Evolutionary conservation across 2,888 invertebrate genomes (phyloP).

Genomic region (Dryobotodes eremita): DNA sequence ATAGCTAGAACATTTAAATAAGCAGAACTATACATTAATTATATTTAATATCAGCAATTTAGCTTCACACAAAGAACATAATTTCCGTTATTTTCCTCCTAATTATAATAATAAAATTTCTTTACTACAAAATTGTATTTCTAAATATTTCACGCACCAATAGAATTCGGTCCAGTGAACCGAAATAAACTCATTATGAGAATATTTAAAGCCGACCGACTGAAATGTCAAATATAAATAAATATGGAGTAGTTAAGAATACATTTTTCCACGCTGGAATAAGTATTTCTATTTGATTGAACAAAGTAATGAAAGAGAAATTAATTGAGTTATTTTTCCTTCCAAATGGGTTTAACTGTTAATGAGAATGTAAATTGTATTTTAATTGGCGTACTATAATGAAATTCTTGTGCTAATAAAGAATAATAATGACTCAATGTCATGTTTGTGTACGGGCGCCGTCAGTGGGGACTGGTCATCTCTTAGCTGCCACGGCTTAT

Average conservation of each 20-base stretch:
- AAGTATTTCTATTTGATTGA: constrained; percentile 20
- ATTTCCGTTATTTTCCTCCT: not conserved
- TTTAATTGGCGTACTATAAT: constrained; percentile 7
- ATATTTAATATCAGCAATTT: too few relatives aligned
- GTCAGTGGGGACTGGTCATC: too few relatives aligned
- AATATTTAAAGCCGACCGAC: constrained; percentile 34
- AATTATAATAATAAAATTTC: not conserved
- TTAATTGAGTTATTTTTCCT: constrained; percentile 2
- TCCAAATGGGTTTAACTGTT: not conserved
- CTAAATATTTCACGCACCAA: constrained; percentile 3
- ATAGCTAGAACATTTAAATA: not conserved
- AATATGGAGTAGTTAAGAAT: constrained; percentile 23
- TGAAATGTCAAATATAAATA: constrained; percentile 47
- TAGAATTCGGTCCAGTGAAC: constrained; percentile 3
- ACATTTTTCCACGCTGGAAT: constrained; percentile 21
- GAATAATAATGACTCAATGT: not conserved
- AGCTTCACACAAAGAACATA: not conserved
- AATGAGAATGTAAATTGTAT: constrained; percentile 24
- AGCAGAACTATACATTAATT: not conserved
- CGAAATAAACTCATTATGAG: constrained; percentile 44
- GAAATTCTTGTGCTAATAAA: not conserved
- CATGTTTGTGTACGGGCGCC: too few relatives aligned
- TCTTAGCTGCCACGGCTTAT: too few relatives aligned
- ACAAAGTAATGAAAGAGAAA: constrained; percentile 15
- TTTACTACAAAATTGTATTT: not conserved